Conservation (phyloP, 1,140 invertebrate genomes). For the Colletes gigas region DNA sequence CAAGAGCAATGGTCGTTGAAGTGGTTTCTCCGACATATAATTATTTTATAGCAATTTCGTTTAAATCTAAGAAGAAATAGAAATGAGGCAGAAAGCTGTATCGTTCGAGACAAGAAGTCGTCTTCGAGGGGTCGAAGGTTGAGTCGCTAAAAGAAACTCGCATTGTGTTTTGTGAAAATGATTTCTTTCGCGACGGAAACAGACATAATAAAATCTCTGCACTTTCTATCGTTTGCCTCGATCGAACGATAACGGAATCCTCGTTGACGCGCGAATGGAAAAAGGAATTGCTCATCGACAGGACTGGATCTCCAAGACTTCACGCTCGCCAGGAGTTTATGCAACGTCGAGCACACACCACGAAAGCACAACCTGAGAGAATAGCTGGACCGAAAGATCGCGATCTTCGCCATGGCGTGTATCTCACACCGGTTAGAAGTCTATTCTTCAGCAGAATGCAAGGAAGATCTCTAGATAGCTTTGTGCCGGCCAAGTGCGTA, state of each 20-base stretch:
- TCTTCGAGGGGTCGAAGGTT: too few species aligned
- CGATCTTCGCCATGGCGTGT: slow-evolving; percentile 61
- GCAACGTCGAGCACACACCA: background rate
- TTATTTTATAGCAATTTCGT: too few species aligned
- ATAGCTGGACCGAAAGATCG: slow-evolving; percentile 61
- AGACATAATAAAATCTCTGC: background rate
- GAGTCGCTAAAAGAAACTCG: too few species aligned
- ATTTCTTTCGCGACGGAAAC: too few species aligned
- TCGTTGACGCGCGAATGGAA: background rate
- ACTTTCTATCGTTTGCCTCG: background rate
- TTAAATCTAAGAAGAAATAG: too few species aligned
- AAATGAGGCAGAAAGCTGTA: too few species aligned
- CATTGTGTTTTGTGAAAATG: too few species aligned
- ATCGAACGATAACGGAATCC: background rate
- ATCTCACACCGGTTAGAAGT: slow-evolving; percentile 66
- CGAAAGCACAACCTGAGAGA: slow-evolving; percentile 12
- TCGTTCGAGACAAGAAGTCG: too few species aligned
- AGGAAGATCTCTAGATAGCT: slow-evolving; percentile 69
- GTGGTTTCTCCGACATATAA: too few species aligned
- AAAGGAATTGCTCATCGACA: slow-evolving; percentile 17
- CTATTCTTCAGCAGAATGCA: slow-evolving; percentile 71
- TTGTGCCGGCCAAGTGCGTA: slow-evolving; percentile 68
- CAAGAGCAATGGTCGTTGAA: too few species aligned
- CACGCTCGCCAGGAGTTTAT: slow-evolving; percentile 3
- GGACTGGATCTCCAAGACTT: background rate